phyloP scores from a whole-genome alignment of 2,113 vertebrate genomes.

The Cebus imitator region DNA sequence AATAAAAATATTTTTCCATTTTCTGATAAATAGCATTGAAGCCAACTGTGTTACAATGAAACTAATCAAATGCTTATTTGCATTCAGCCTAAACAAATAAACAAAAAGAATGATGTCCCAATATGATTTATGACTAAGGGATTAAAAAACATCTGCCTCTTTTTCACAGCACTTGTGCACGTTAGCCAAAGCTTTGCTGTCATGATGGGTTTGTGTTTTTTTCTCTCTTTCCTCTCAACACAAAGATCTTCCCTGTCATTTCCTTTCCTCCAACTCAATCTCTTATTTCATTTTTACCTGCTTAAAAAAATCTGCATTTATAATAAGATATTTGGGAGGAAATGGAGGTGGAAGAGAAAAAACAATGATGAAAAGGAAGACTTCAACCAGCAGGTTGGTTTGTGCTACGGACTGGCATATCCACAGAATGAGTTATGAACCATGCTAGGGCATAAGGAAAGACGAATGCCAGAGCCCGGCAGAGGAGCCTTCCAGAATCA shows the following conservation, averaged over 20 bases:
- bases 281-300: not conserved
- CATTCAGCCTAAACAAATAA: constrained; percentile 49
- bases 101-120: not conserved
- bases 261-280: not conserved
- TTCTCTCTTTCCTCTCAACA: not conserved
- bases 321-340: not conserved
- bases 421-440: not conserved
- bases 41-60: constrained; percentile 19
- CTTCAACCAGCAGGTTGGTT: not conserved
- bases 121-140: constrained; percentile 36
- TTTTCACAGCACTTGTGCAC: not conserved
- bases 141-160: constrained; percentile 31
- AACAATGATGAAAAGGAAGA: not conserved
- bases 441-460: not conserved
- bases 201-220: not conserved
- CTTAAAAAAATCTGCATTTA: not conserved
- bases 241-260: not conserved
- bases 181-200: not conserved
- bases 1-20: constrained; percentile 37
- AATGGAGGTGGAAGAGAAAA: not conserved
- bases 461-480: not conserved
- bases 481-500: not conserved
- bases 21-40: constrained; percentile 26
- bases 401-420: too few species aligned
- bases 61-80: constrained; percentile 1